Evolutionary conservation across 2,888 invertebrate species (phyloP).

Genomic region (Campoletis raptor): DNA sequence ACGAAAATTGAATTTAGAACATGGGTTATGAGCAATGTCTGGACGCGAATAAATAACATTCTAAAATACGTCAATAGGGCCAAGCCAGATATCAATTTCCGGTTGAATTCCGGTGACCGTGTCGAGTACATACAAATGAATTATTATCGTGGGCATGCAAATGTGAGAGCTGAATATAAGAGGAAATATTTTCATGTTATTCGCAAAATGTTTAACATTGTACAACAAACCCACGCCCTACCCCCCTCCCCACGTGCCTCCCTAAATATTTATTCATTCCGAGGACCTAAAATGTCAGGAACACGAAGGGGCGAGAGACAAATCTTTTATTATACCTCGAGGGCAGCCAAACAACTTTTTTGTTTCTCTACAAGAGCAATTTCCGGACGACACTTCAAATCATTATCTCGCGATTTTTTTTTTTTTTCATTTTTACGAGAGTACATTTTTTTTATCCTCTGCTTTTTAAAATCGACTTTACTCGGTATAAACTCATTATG

Average conservation of each 20-base stretch:
- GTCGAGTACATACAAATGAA: constrained; percentile 13
- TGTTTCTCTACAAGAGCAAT: constrained; percentile 7
- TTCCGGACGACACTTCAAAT: constrained; percentile 5
- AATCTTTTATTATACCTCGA: constrained; percentile 24
- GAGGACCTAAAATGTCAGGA: constrained; percentile 8
- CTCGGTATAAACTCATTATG: constrained; percentile 23
- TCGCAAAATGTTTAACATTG: constrained; percentile 23
- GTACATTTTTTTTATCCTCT: background rate
- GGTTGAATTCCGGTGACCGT: background rate
- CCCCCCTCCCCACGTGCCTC: background rate
- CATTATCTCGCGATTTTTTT: background rate
- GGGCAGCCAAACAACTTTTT: constrained; percentile 7
- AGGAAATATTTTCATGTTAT: background rate
- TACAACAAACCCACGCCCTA: background rate
- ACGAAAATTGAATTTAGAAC: constrained; percentile 29
- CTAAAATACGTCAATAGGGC: constrained; percentile 28
- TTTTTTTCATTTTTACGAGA: constrained; percentile 19
- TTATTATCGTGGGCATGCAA: background rate
- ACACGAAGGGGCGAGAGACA: constrained; percentile 16
- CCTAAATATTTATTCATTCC: constrained; percentile 16
- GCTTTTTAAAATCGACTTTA: background rate
- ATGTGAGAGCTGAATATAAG: background rate
- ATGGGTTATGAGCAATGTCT: constrained; percentile 1
- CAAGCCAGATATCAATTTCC: constrained; percentile 27
- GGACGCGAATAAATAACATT: background rate